Conservation (phyloP, 2,888 invertebrate species). For the Volucella inflata region DNA sequence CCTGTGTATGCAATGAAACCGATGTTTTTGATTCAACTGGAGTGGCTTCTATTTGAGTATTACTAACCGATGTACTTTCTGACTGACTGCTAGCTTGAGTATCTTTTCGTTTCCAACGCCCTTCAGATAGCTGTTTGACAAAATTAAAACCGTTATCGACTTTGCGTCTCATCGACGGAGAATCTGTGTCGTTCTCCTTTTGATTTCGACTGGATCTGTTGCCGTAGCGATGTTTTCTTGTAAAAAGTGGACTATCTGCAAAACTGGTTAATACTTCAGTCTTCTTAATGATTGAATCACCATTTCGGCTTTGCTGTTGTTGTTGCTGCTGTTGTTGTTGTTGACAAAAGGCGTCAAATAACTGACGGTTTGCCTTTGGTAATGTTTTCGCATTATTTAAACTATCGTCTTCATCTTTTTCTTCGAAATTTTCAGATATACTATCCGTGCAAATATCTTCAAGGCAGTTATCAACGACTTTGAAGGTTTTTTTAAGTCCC, state of each 20-base stretch:
- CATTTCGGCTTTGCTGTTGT: conserved; percentile 63
- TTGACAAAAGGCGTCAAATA: conserved; percentile 72
- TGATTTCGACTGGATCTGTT: conserved; percentile 78
- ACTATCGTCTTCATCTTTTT: conserved; percentile 60
- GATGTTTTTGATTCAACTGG: conserved; percentile 83
- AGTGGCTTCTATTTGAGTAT: conserved; percentile 80
- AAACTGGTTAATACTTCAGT: conserved; percentile 84
- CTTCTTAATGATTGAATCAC: conserved; percentile 78
- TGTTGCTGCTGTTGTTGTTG: conserved; percentile 54
- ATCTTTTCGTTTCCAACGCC: conserved; percentile 82
- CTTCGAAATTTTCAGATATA: conserved; percentile 54
- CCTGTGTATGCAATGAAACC: conserved; percentile 84
- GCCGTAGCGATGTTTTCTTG: conserved; percentile 83
- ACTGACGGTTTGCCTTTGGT: conserved; percentile 62
- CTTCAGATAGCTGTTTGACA: conserved; percentile 83
- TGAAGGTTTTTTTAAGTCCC: conserved; percentile 46
- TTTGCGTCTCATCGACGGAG: conserved; percentile 81
- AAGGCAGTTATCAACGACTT: conserved; percentile 55
- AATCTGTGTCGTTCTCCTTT: conserved; percentile 81
- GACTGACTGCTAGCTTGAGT: conserved; percentile 71
- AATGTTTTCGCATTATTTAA: conserved; percentile 36
- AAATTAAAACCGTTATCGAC: conserved; percentile 83
- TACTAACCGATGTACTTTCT: conserved; percentile 52
- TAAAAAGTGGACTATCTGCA: conserved; percentile 83
- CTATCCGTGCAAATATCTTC: conserved; percentile 67